Percentiles rank a stretch among this genome's conserved stretches.
These are phyloP conservation scores for Numida meleagris DNA, from an alignment of 2,113 vertebrate species.

Conservation along the genomic window DNA sequence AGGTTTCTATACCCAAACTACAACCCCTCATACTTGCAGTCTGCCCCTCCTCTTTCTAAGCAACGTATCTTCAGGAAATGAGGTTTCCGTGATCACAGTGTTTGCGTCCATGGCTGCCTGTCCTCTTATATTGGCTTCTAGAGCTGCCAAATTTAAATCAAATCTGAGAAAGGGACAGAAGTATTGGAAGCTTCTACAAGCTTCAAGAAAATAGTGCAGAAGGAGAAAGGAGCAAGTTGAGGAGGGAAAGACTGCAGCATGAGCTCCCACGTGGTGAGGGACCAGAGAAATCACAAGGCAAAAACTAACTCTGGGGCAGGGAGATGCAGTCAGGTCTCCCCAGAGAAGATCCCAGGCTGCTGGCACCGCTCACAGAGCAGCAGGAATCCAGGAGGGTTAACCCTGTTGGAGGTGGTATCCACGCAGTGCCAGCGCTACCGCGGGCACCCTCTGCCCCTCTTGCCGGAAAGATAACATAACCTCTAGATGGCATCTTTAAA, in stretches of 20 bases:
- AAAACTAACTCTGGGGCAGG: not conserved
- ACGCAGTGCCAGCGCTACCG: accelerated
- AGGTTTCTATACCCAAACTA: not conserved
- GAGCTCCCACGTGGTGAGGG: not conserved
- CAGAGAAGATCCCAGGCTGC: not conserved
- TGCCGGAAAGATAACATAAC: constrained; percentile 23
- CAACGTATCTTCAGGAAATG: not conserved
- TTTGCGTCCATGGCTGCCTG: not conserved
- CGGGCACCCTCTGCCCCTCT: not conserved
- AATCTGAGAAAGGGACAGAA: not conserved
- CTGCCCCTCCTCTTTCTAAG: not conserved
- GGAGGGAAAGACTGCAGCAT: not conserved
- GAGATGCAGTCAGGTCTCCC: too few relatives aligned
- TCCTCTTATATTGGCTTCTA: not conserved
- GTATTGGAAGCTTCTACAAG: not conserved
- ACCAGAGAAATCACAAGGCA: not conserved
- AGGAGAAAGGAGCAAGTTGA: not conserved
- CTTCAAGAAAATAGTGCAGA: not conserved
- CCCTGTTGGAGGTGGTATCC: accelerated
- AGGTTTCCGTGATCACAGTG: constrained; percentile 55
- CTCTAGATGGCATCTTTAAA: constrained; percentile 35
- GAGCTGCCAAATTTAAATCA: not conserved
- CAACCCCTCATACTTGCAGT: not conserved
- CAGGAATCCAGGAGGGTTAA: not conserved
- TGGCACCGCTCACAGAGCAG: not conserved